Evolutionary conservation across 2,113 vertebrate genomes (phyloP).

Genomic region (Accipiter cooperii): DNA sequence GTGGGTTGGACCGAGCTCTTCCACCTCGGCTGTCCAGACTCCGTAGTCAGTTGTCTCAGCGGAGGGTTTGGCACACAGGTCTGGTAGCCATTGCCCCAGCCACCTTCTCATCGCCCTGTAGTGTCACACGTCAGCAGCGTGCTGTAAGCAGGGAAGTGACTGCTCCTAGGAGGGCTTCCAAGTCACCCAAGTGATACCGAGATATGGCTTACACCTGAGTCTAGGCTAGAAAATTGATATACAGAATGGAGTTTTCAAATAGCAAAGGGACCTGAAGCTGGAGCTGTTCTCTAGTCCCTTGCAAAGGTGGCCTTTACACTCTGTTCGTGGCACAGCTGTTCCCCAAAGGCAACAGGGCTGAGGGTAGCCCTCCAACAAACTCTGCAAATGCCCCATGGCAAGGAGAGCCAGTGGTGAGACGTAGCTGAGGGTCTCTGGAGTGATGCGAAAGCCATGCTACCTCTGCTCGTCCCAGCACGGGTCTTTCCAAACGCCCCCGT

Average conservation of each 20-base stretch:
- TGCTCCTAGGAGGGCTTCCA: neutral
- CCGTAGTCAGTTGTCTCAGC: neutral
- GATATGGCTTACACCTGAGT: neutral
- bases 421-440: neutral
- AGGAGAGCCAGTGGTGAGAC: neutral
- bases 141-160: neutral
- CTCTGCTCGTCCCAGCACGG: neutral
- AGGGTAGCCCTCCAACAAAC: neutral
- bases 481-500: neutral
- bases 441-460: neutral
- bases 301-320: neutral
- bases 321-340: neutral
- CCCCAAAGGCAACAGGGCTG: neutral
- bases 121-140: accelerated
- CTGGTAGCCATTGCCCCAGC: neutral
- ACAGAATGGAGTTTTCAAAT: neutral
- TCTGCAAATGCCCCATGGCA: neutral
- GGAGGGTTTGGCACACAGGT: neutral
- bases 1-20: neutral
- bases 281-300: neutral
- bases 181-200: neutral
- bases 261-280: neutral
- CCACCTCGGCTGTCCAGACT: neutral
- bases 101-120: neutral
- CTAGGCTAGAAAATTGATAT: neutral